A percentile compares a stretch with the other conserved stretches of the same genome.
Evolutionary conservation across 1,140 invertebrate species (phyloP).

Genomic region (Periplaneta americana): DNA sequence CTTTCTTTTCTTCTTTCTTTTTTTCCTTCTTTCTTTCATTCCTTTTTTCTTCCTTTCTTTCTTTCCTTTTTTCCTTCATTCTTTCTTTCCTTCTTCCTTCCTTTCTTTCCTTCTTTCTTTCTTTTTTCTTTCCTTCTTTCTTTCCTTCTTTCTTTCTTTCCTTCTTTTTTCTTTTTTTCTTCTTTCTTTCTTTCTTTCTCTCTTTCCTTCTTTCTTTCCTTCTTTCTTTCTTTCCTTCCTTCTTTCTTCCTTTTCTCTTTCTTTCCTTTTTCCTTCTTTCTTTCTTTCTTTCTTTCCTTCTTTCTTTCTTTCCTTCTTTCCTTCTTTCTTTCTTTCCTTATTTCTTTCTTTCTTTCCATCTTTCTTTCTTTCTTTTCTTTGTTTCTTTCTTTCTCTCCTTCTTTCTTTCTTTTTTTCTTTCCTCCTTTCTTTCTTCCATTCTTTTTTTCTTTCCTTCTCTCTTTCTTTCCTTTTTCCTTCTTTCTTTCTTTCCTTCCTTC

Average conservation of each 20-base stretch:
- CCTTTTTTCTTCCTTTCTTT: too few species aligned
- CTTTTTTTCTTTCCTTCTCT: too few species aligned
- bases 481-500: too few species aligned
- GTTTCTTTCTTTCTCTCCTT: not conserved
- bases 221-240: not conserved
- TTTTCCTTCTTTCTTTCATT: too few species aligned
- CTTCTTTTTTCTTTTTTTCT: not conserved
- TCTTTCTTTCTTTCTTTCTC: not conserved
- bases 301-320: not conserved
- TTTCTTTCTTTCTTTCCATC: too few species aligned
- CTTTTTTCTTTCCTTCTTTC: too few species aligned
- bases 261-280: not conserved
- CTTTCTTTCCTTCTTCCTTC: not conserved
- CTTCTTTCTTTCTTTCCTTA: not conserved
- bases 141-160: not conserved
- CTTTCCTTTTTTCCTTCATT: too few species aligned
- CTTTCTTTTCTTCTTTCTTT: too few species aligned
- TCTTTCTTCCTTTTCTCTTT: not conserved
- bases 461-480: too few species aligned
- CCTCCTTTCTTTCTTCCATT: too few species aligned
- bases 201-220: not conserved
- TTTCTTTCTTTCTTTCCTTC: not conserved
- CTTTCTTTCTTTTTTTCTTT: conserved; percentile 14
- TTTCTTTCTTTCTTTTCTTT: too few species aligned
- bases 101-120: too few species aligned